Conservation (phyloP, 2,888 invertebrate genomes). For the Cistogaster globosa region DNA sequence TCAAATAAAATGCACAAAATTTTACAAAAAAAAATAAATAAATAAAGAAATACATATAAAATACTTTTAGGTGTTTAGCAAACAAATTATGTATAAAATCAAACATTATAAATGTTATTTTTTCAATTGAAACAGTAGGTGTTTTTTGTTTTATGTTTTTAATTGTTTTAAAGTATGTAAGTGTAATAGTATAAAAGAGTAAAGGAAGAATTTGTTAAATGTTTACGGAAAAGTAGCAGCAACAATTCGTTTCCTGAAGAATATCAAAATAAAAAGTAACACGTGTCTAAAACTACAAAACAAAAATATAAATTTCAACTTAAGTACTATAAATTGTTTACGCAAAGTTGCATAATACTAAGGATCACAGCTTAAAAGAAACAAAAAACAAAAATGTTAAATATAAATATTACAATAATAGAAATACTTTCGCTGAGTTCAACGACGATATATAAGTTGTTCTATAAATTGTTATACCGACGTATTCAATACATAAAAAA, state of each 20-base stretch:
- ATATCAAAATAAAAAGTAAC: slow-evolving; percentile 23
- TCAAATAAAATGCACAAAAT: slow-evolving; percentile 71
- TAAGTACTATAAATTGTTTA: slow-evolving; percentile 3
- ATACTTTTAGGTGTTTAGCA: slow-evolving; percentile 16
- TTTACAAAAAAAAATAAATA: slow-evolving; percentile 53
- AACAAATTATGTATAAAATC: slow-evolving; percentile 30
- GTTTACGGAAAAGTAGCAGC: slow-evolving; percentile 71
- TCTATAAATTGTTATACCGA: background rate
- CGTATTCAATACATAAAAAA: slow-evolving; percentile 10
- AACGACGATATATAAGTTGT: background rate
- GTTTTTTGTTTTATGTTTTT: background rate
- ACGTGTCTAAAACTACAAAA: slow-evolving; percentile 53
- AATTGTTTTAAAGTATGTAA: slow-evolving; percentile 10
- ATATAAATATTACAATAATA: background rate
- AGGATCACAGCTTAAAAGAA: slow-evolving; percentile 2
- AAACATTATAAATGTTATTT: background rate
- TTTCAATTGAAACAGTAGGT: background rate
- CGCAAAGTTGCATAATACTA: slow-evolving; percentile 8
- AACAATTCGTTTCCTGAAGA: slow-evolving; percentile 68
- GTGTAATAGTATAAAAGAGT: slow-evolving; percentile 40
- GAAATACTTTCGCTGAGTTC: no score
- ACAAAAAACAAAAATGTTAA: background rate
- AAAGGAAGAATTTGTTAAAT: slow-evolving; percentile 22
- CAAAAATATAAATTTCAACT: background rate
- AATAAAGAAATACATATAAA: slow-evolving; percentile 6